Evolutionary conservation across 2,888 invertebrate genomes (phyloP).

Genomic region (Drosophila nr. perissopoda): DNA sequence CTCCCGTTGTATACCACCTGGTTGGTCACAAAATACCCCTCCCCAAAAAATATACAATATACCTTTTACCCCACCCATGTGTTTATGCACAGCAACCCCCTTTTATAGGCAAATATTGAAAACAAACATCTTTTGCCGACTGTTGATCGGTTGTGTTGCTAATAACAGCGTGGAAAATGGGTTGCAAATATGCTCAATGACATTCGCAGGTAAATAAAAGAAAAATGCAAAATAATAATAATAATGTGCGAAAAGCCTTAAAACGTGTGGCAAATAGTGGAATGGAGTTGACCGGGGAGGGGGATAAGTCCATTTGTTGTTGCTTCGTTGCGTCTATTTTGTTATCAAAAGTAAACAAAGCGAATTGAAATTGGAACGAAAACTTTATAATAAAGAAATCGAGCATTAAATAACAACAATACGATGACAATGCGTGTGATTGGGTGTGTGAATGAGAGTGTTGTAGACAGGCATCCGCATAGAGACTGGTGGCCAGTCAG

Average conservation of each 20-base stretch:
- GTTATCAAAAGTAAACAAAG: constrained; percentile 51
- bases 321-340: constrained; percentile 17
- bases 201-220: constrained; percentile 41
- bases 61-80: not conserved
- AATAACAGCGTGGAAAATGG: constrained; percentile 70
- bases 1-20: constrained; percentile 5
- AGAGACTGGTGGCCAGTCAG: constrained; percentile 14
- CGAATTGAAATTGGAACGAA: constrained; percentile 37
- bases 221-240: constrained; percentile 65
- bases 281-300: not conserved
- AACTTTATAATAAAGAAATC: constrained; percentile 35
- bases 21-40: not conserved
- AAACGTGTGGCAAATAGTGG: constrained; percentile 24
- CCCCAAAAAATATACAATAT: not conserved
- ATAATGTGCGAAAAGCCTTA: constrained; percentile 50
- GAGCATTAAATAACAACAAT: constrained; percentile 38
- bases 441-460: constrained; percentile 11
- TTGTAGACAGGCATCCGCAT: constrained; percentile 23
- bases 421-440: constrained; percentile 4
- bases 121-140: constrained; percentile 18
- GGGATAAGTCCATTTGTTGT: not conserved
- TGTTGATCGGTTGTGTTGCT: constrained; percentile 11
- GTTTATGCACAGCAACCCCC: constrained; percentile 14
- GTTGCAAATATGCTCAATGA: constrained; percentile 55
- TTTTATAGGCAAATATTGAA: constrained; percentile 27